Percentiles rank a stretch among this genome's conserved stretches.
phyloP scores from a whole-genome alignment of 2,888 invertebrate species.

The Melanostoma scalare region DNA sequence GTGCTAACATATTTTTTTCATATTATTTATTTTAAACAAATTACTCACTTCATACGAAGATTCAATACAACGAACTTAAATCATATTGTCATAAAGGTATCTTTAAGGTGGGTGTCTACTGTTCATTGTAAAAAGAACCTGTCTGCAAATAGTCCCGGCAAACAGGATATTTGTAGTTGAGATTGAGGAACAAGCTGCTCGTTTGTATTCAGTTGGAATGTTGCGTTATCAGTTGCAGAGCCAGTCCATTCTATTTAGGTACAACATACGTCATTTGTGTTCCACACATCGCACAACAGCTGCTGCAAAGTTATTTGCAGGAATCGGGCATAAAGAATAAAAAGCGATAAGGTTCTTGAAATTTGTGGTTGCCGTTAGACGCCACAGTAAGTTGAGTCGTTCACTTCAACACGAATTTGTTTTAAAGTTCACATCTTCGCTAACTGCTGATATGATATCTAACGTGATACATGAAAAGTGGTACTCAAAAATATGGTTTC shows the following conservation, averaged over 20 bases:
- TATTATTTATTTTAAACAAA: slow-evolving; percentile 2
- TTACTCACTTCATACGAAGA: not conserved
- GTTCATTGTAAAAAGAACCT: slow-evolving; percentile 34
- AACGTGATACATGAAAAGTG: too few species aligned
- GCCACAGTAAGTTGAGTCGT: too few species aligned
- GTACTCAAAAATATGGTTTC: too few species aligned
- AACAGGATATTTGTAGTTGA: not conserved
- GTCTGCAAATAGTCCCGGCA: not conserved
- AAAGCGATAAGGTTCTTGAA: too few species aligned
- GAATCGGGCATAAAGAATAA: too few species aligned
- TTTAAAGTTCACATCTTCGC: too few species aligned
- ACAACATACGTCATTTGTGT: slow-evolving; percentile 42
- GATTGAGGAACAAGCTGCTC: slow-evolving; percentile 1
- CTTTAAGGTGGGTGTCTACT: not conserved
- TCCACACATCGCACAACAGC: slow-evolving; percentile 45
- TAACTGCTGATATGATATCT: too few species aligned
- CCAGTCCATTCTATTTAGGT: slow-evolving; percentile 41
- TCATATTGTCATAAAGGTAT: too few species aligned
- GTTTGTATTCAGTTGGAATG: slow-evolving; percentile 37
- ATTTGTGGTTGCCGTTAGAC: too few species aligned
- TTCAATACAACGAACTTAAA: too few species aligned
- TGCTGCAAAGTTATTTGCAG: slow-evolving; percentile 26
- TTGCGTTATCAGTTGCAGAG: slow-evolving; percentile 48
- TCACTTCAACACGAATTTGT: too few species aligned
- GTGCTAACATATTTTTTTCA: not conserved